Evolutionary conservation across 2,888 invertebrate species (phyloP), one percentile per base, ranked within the genome.

Genomic region (Megamerina dolium): DNA sequence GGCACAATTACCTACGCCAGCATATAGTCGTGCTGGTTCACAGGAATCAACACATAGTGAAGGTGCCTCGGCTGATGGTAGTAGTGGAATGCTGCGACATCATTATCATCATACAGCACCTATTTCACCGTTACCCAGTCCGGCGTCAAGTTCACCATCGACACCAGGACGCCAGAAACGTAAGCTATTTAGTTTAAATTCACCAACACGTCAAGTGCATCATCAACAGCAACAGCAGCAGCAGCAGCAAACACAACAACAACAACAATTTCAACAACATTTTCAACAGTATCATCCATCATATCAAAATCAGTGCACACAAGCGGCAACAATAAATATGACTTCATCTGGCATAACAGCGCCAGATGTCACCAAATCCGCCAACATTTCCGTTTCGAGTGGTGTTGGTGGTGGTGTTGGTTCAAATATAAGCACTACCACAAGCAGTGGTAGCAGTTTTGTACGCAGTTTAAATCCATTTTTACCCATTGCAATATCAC

Each of bases 391-490:
- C n/a, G n/a, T n/a, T n/a, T n/a, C n/a, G n/a, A n/a, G n/a, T n/a
- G n/a, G n/a, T n/a, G n/a, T n/a, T n/a, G n/a, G n/a, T n/a, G n/a
- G n/a, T n/a, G n/a, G n/a, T n/a, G n/a, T n/a, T n/a, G n/a, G n/a
- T n/a, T n/a, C n/a, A n/a, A n/a, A n/a, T n/a, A n/a, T n/a, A n/a
- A n/a, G n/a, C n/a, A n/a, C n/a, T n/a, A 45, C 46, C 29, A 46
- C 46, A 43, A 55, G 53, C 41, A 54, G 54, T 36, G 57, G 60
- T 30, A 58, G 55, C 27, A 57, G 51, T 39, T 41, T 61, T 41
- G 61, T 59, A 39, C 58, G 62, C 37, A 65, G 59, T 35, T 57
- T 67, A 17, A 71, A 71, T 56, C 70, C 71, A 14, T 71, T 71
- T 52, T 50, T 66, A 32, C 59, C 59, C 23, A 43, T 49, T 32